Conservation (phyloP, 2,113 vertebrate genomes). For the Sterna hirundo region DNA sequence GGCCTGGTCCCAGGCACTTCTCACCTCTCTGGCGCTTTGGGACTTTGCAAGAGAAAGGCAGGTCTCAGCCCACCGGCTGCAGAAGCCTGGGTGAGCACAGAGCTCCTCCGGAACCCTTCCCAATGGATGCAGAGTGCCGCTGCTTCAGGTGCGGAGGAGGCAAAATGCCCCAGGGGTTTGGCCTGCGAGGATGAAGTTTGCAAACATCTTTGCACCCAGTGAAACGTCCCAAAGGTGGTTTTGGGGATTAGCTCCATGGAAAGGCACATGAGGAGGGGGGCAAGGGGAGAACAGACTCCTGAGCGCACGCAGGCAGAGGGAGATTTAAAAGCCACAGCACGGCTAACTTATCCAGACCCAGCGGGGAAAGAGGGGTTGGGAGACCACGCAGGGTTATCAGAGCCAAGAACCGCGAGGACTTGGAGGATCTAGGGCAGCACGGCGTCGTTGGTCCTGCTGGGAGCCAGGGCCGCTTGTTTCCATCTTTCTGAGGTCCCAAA, state of each 20-base stretch:
- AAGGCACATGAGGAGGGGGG: fast-evolving
- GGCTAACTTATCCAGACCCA: background rate
- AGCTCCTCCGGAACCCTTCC: background rate
- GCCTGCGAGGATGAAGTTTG: background rate
- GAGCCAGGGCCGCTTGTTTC: background rate
- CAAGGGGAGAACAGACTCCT: background rate
- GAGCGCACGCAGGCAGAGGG: background rate
- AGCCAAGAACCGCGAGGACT: background rate
- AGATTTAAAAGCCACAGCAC: background rate
- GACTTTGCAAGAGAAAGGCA: background rate
- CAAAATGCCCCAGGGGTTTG: background rate
- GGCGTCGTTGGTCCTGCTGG: background rate
- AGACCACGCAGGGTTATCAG: background rate
- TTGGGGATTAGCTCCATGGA: background rate
- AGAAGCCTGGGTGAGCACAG: background rate
- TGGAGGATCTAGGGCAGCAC: background rate
- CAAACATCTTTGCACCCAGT: background rate
- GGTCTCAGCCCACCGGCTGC: background rate
- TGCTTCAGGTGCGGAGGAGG: background rate
- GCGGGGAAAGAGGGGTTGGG: background rate
- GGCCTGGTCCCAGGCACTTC: background rate
- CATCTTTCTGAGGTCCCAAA: background rate
- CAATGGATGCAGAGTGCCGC: background rate
- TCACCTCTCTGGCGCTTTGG: background rate
- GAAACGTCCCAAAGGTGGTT: background rate